A percentile compares a stretch with the other conserved stretches of the same genome.
Conservation (phyloP, 2,888 invertebrate species). For the Meganola albula region DNA sequence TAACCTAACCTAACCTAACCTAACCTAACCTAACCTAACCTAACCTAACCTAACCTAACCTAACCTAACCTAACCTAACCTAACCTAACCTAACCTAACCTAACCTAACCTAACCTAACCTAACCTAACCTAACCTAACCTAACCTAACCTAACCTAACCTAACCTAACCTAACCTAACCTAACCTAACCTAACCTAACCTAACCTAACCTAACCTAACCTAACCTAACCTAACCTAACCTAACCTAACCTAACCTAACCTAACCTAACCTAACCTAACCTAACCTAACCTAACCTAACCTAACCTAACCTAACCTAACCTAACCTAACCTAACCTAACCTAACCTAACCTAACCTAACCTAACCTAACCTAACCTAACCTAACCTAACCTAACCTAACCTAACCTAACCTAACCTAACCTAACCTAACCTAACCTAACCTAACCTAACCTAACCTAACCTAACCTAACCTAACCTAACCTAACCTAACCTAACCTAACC, state of each 20-base stretch:
- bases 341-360: background rate
- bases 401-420: background rate
- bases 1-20: slow-evolving; percentile 5
- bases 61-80: slow-evolving; percentile 6
- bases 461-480: background rate
- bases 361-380: background rate
- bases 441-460: background rate
- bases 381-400: background rate
- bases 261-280: slow-evolving; percentile 22
- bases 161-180: slow-evolving; percentile 17
- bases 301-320: slow-evolving; percentile 16
- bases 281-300: slow-evolving; percentile 22
- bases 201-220: slow-evolving; percentile 18
- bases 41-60: slow-evolving; percentile 1
- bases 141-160: slow-evolving; percentile 11
- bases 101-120: slow-evolving; percentile 18
- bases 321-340: slow-evolving; percentile 14
- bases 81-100: slow-evolving; percentile 17
- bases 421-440: background rate
- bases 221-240: slow-evolving; percentile 13
- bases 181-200: slow-evolving; percentile 18
- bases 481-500: background rate
- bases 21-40: slow-evolving; percentile 11
- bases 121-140: slow-evolving; percentile 12
- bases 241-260: slow-evolving; percentile 14